These are phyloP conservation scores for Cydia fagiglandana DNA, from an alignment of 1,140 invertebrate species.

Conservation along the genomic window DNA sequence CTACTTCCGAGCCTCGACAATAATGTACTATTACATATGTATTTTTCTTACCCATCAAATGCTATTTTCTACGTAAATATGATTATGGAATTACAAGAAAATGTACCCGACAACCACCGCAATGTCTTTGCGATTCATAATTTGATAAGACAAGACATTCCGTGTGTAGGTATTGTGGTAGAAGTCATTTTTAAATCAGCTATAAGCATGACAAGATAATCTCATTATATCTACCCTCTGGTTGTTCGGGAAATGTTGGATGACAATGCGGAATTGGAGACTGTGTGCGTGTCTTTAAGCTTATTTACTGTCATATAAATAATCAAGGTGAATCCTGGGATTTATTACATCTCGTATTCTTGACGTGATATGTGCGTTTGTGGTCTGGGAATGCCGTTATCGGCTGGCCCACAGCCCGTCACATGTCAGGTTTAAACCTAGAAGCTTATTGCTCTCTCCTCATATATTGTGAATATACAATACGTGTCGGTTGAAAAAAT, in stretches of 20 bases:
- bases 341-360: background rate
- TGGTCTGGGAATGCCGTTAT: background rate
- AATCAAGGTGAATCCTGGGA: slow-evolving; percentile 15
- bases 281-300: slow-evolving; percentile 12
- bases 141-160: slow-evolving; percentile 4
- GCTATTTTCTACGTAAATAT: background rate
- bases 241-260: background rate
- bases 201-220: slow-evolving; percentile 7
- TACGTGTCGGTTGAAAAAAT: slow-evolving; percentile 5
- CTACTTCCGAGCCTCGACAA: too few relatives aligned
- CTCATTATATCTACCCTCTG: slow-evolving; percentile 4
- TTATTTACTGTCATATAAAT: slow-evolving; percentile 5
- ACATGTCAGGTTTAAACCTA: slow-evolving; percentile 10
- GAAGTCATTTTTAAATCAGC: slow-evolving; percentile 12
- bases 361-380: slow-evolving; percentile 13
- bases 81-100: background rate
- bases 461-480: background rate
- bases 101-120: background rate
- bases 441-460: slow-evolving; percentile 14
- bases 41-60: background rate
- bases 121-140: slow-evolving; percentile 17
- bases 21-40: too few relatives aligned
- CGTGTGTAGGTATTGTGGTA: slow-evolving; percentile 7
- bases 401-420: background rate
- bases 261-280: slow-evolving; percentile 15